Percentiles rank a stretch among this genome's conserved stretches.
These are phyloP conservation scores for Gambelia wislizenii DNA, from an alignment of 2,797 vertebrate species.

Conservation along the genomic window DNA sequence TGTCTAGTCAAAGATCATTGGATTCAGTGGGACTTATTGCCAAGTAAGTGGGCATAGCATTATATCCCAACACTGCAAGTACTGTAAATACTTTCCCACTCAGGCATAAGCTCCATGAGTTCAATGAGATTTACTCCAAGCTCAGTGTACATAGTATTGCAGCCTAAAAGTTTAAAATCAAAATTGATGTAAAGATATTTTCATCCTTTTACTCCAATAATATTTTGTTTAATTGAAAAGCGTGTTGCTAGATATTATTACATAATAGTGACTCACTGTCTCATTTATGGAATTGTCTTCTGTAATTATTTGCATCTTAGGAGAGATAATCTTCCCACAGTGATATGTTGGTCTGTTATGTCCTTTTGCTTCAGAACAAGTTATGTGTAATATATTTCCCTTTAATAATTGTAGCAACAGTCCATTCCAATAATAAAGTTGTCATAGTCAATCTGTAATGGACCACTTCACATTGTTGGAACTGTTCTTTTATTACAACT, in stretches of 20 bases:
- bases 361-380: slow-evolving; percentile 61
- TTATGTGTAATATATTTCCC: slow-evolving; percentile 52
- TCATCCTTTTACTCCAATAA: slow-evolving; percentile 49
- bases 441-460: slow-evolving; percentile 33
- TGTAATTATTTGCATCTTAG: slow-evolving; percentile 48
- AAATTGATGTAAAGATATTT: slow-evolving; percentile 39
- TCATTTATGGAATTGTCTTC: slow-evolving; percentile 48
- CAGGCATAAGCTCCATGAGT: not conserved
- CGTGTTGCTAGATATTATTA: slow-evolving; percentile 40
- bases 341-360: slow-evolving; percentile 40
- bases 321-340: slow-evolving; percentile 40
- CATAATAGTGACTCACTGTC: slow-evolving; percentile 39
- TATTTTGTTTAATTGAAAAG: not conserved
- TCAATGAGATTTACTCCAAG: not conserved
- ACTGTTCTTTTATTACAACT: slow-evolving; percentile 52
- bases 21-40: not conserved
- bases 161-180: not conserved
- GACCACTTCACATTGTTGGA: slow-evolving; percentile 41
- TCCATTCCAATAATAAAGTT: slow-evolving; percentile 55
- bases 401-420: slow-evolving; percentile 34
- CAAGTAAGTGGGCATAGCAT: not conserved
- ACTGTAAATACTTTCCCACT: not conserved
- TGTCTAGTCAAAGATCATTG: not conserved
- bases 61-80: not conserved
- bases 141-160: not conserved